Evolutionary conservation across 2,797 vertebrate genomes (phyloP), one percentile per base, ranked within the genome.

Genomic region (Neostethus bicornis): DNA sequence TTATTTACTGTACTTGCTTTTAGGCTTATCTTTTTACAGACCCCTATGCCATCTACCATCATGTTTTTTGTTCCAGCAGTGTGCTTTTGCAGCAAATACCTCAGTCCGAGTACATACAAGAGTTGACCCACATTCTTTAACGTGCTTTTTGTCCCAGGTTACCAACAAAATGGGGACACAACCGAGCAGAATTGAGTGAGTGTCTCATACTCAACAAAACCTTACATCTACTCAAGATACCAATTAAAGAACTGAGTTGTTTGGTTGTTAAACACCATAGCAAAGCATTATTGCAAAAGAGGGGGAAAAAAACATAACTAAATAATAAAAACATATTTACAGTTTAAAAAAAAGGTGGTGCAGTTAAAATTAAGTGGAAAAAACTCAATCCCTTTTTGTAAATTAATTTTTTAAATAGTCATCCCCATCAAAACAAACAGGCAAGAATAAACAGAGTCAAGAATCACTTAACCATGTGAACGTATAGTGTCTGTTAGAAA

Each of bases 91-190:
- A 48, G 70, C 75, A 78, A 79, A 80, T 80, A 84, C 70, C 73
- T 66, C 52, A 79, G 42, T 62, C 42, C 0, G 1, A 50, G 56
- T 68, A 83, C 68, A 78, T 59, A 62, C 70, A 77, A 79, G 77
- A 51, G 63, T 51, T 89, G 86, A 90, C 89, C 87, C 84, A 91
- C 74, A 90, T 91, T 87, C 82, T 78, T 21, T 4, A 77, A 79
- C 58, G 52, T 61, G 78, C 66, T 80, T 77, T 60, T 80, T 42
- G 45, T 77, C 64, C 52, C 66, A 80, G 67, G 70, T 74, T 71
- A 50, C 61, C 49, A 62, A 64, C 37, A 49, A 31, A 64, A 66
- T 67, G 64, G 26, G 49, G 57, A 70, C 75, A 77, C 44, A 37
- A 54, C 21, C 1, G 1, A 62, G 53, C 0, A 1, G 32, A 43